Percentiles rank a stretch among this genome's conserved stretches.
Conservation (phyloP, 2,888 invertebrate species). For the Glaucopsyche alexis region DNA sequence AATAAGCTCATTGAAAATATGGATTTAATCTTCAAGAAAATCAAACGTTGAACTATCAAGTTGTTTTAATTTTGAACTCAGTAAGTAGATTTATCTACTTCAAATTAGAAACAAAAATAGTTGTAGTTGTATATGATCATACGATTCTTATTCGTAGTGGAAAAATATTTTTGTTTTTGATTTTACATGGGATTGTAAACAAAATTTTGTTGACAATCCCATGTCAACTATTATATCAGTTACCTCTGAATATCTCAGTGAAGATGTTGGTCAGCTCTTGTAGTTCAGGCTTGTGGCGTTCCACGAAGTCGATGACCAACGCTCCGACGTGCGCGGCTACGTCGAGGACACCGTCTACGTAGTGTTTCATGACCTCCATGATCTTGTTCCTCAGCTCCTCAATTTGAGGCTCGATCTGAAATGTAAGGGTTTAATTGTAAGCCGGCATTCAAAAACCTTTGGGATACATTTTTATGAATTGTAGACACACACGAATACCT, state of each 20-base stretch:
- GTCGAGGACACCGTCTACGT: constrained; percentile 63
- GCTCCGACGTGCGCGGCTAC: constrained; percentile 76
- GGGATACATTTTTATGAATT: too few relatives aligned
- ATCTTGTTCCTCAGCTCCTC: constrained; percentile 58
- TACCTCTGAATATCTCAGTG: constrained; percentile 76
- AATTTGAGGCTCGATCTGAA: constrained; percentile 61
- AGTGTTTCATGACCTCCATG: constrained; percentile 60
- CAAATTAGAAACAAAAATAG: not conserved
- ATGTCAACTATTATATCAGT: too few relatives aligned
- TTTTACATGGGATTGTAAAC: not conserved
- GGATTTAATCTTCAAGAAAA: too few relatives aligned
- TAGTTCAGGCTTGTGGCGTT: constrained; percentile 83
- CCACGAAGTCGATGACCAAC: constrained; percentile 77
- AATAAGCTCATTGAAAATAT: too few relatives aligned
- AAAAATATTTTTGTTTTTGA: too few relatives aligned
- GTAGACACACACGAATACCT: too few relatives aligned
- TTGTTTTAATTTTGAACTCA: too few relatives aligned
- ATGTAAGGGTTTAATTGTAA: not conserved
- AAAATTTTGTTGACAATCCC: too few relatives aligned
- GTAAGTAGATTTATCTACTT: too few relatives aligned
- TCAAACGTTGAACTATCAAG: too few relatives aligned
- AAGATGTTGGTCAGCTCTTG: constrained; percentile 79
- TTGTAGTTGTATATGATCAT: not conserved
- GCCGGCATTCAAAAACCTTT: too few relatives aligned
- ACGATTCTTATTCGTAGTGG: not conserved